phyloP scores from a whole-genome alignment of 92 coral and sea anemone genomes.

The Zoanthus solanderi region DNA sequence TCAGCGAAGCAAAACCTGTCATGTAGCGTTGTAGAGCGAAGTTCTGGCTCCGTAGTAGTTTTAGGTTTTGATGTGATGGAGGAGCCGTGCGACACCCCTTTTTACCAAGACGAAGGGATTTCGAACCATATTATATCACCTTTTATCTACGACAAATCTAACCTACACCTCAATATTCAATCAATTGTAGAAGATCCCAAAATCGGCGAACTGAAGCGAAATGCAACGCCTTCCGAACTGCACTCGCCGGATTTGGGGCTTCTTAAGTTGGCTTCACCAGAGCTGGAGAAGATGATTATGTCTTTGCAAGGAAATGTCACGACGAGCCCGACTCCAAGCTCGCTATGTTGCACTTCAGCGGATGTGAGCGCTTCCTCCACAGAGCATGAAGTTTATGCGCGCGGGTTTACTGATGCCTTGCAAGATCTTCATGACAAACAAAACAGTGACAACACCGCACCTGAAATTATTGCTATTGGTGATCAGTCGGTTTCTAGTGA shows the following conservation, averaged over 20 bases:
- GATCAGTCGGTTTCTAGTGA: slow-evolving; percentile 80
- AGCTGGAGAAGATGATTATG: slow-evolving; percentile 97
- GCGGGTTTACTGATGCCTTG: slow-evolving; percentile 96
- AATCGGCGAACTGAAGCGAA: slow-evolving; percentile 84
- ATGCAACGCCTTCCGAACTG: slow-evolving; percentile 93
- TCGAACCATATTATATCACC: slow-evolving; percentile 91
- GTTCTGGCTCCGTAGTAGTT: slow-evolving; percentile 63
- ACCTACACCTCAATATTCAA: slow-evolving; percentile 87
- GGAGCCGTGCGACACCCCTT: slow-evolving; percentile 90
- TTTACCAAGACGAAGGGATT: slow-evolving; percentile 96
- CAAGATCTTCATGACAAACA: slow-evolving; percentile 98
- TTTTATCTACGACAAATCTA: slow-evolving; percentile 90
- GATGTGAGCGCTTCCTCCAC: slow-evolving; percentile 69
- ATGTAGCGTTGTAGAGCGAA: slow-evolving; percentile 63
- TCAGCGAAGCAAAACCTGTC: slow-evolving; percentile 43
- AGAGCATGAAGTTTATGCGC: slow-evolving; percentile 80
- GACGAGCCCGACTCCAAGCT: slow-evolving; percentile 83
- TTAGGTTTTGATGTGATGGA: slow-evolving; percentile 91
- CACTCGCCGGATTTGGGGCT: slow-evolving; percentile 97
- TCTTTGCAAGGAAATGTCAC: slow-evolving; percentile 92
- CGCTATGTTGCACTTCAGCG: slow-evolving; percentile 72
- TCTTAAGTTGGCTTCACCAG: slow-evolving; percentile 98
- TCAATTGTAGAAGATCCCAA: slow-evolving; percentile 86
- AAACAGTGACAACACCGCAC: slow-evolving; percentile 68
- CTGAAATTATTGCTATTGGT: slow-evolving; percentile 78